Conservation (phyloP, 23 tunicate genomes). For the Phallusia fumigata region DNA sequence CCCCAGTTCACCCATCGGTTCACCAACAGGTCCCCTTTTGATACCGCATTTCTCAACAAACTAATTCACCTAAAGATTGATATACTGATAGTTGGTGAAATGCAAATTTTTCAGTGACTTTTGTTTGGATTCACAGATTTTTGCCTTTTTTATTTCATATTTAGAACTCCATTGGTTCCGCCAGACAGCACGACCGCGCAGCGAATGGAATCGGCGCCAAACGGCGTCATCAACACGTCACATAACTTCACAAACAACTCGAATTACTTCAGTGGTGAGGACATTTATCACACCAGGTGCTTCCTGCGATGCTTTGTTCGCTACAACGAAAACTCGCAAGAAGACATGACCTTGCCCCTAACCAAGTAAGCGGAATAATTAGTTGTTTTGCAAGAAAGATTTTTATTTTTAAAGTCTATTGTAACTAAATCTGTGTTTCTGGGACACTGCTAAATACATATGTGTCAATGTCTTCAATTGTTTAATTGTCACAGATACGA, state of each 20-base stretch:
- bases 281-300: constrained; percentile 55
- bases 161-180: not conserved
- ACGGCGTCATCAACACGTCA: not conserved
- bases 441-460: too few species aligned
- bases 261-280: constrained; percentile 28
- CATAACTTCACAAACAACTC: not conserved
- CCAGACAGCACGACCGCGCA: not conserved
- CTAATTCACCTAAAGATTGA: too few species aligned
- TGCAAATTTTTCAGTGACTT: too few species aligned
- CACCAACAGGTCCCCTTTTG: too few species aligned
- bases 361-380: constrained; percentile 41
- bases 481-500: constrained; percentile 45
- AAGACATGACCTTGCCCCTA: constrained; percentile 45
- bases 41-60: too few species aligned
- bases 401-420: too few species aligned
- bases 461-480: too few species aligned
- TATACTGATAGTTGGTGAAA: too few species aligned
- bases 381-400: too few species aligned
- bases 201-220: not conserved
- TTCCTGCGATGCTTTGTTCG: constrained; percentile 55
- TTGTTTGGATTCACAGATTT: not conserved
- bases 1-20: too few species aligned
- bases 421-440: too few species aligned
- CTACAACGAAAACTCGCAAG: constrained; percentile 30
- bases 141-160: not conserved